Evolutionary conservation across 2,113 vertebrate species (phyloP), one percentile per base, ranked within the genome.

Genomic region (Phrynocephalus versicolor): DNA sequence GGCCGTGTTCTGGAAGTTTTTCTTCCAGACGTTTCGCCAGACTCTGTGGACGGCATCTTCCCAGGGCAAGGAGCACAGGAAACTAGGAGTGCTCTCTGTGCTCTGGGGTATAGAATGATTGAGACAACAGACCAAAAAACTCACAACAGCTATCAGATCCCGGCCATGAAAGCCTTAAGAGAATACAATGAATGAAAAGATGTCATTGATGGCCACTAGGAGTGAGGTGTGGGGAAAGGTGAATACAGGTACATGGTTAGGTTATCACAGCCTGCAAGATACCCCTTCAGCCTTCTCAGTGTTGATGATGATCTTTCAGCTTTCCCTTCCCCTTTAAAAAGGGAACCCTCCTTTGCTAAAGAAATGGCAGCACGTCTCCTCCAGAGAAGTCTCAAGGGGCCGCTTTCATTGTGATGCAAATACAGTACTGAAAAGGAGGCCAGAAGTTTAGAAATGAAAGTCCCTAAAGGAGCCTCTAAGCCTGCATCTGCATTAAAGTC

Each of bases 381-480:
- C 21, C 64, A 30, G 25, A 6, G 23, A 67, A 27, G n/a, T 6
- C 60, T 69, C 55, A 60, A 39, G 33, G n/a, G 5, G 13, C 65
- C 23, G 6, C 19, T 69, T 71, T 19, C 55, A 72, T n/a, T 58
- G 60, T 76, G 65, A 60, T 19, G 1, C 64, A 30, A 62, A n/a
- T 45, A 41, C n/a, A 23, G 21, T 12, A 35, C 25, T 74, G 81
- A n/a, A 73, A 67, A 45, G 77, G 70, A 62, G 2, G 18, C 58
- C 35, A 0, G 0, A 57, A 1, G 14, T 39, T 30, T 1, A 1
- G 14, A 69, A 76, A 58, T 13, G 33, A 19, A 45, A 7, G 70
- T 70, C 35, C 69, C 1, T 72, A 1, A 0, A 33, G 30, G 60
- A 6, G 16, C n/a, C 19, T 41, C 1, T 45, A 70, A n/a, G 39